These are phyloP conservation scores for Rhabditophanes sp. DNA, from an alignment of 2,888 invertebrate genomes.

Conservation along the genomic window DNA sequence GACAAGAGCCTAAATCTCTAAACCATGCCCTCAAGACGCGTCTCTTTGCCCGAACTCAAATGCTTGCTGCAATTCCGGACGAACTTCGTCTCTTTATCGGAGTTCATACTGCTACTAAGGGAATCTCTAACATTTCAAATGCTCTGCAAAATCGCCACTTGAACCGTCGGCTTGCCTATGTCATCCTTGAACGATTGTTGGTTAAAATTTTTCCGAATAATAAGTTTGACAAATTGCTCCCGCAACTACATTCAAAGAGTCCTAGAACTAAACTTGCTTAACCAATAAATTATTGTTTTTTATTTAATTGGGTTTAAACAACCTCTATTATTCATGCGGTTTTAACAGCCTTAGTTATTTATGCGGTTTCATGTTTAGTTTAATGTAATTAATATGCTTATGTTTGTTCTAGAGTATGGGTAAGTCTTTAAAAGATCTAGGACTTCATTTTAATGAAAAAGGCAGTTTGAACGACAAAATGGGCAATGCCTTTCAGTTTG, in stretches of 20 bases:
- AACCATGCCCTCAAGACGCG: constrained; percentile 59
- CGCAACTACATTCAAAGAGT: constrained; percentile 42
- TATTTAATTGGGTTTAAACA: too few relatives aligned
- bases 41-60: constrained; percentile 67
- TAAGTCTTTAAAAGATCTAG: too few relatives aligned
- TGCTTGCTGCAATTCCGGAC: constrained; percentile 69
- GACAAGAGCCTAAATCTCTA: constrained; percentile 49
- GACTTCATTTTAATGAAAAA: too few relatives aligned
- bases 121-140: constrained; percentile 56
- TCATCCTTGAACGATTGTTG: constrained; percentile 62
- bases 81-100: constrained; percentile 76
- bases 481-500: constrained; percentile 45
- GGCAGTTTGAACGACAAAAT: constrained; percentile 1
- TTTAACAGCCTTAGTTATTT: too few relatives aligned
- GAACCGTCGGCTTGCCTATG: constrained; percentile 66
- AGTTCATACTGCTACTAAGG: constrained; percentile 46
- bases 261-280: too few relatives aligned
- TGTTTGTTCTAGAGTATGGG: too few relatives aligned
- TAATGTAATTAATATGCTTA: too few relatives aligned
- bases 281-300: too few relatives aligned
- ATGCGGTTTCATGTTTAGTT: too few relatives aligned
- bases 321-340: too few relatives aligned
- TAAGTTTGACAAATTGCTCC: constrained; percentile 33
- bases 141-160: constrained; percentile 70
- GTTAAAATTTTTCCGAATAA: constrained; percentile 40